These are phyloP conservation scores for Actenoides lindsayi DNA, from an alignment of 2,113 vertebrate species.

Conservation along the genomic window DNA sequence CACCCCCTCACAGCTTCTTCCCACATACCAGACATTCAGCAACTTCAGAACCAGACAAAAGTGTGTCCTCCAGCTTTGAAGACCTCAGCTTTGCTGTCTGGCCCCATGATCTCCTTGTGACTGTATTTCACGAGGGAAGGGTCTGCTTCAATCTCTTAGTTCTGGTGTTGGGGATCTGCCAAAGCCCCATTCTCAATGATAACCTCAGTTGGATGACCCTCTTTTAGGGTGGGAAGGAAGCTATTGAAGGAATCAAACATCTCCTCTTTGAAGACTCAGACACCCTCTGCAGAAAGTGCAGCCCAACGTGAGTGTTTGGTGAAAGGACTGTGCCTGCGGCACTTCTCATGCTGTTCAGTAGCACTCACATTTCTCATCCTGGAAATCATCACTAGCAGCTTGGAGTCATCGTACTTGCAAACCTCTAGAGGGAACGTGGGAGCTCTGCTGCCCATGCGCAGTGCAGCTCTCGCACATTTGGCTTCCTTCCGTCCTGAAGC, in stretches of 20 bases:
- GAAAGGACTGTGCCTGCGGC: background rate
- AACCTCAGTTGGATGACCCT: background rate
- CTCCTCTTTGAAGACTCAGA: background rate
- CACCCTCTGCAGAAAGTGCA: background rate
- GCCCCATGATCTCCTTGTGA: background rate
- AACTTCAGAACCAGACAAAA: background rate
- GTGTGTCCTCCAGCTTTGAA: background rate
- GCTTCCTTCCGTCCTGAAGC: background rate
- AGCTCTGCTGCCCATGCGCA: background rate
- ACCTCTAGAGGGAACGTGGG: background rate
- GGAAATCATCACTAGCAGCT: constrained; percentile 35
- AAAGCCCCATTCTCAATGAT: background rate
- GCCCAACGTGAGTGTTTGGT: background rate
- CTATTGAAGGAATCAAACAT: background rate
- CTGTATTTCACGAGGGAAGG: accelerated
- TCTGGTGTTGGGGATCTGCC: background rate
- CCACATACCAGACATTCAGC: background rate
- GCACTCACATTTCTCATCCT: constrained; percentile 24
- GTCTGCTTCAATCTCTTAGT: background rate
- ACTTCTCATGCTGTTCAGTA: background rate
- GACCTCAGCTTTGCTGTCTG: background rate
- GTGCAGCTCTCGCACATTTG: background rate
- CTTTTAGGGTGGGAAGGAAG: background rate
- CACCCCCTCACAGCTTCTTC: background rate
- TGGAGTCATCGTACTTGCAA: background rate